Base-by-base conservation (phyloP, 2,888 invertebrate genomes). In the Drosophila melanosoma region DNA sequence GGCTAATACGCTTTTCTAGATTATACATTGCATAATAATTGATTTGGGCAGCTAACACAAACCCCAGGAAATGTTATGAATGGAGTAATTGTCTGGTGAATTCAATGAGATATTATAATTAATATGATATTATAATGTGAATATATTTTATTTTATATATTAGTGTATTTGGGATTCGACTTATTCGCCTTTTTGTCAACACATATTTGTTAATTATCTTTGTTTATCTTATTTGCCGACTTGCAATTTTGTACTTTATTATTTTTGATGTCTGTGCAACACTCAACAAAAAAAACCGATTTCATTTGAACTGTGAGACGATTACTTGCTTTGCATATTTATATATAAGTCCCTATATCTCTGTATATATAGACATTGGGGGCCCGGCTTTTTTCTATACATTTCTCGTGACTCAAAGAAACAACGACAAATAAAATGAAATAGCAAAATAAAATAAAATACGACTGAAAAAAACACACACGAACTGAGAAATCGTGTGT, bases 251-350 rank as follows among this genome's bases (percentile, higher is more conserved):
- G 6, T 15, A 38, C 68, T 58, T 63, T 66, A 72, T 72, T 65
- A 66, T 65, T 74, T 77, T 70, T 57, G 60, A 69, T 70, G 66
- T 52, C 87, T 81, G 83, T 76, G 83, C 89, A 83, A 86, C 79
- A 74, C 68, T 51, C 33, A 60, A 53, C 62, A 52, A 52, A 38
- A 56, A 26, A 32, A 45, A 68, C 63, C 12, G 45, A 7, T 65
- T 69, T 64, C 64, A 49, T 69, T 71, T 70, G 65, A 77, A 78
- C 60, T 49, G 62, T 57, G 77, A 73, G 60, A 71, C 45, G 54
- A 49, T 56, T 29, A 23, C 15, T n/a, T 38, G 8, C 15, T 8
- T 8, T 40, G 35, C 29, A 38, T 33, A 54, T 29, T 12, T 11
- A 15, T 17, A 20, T 12, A 12, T 1, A 20, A 20, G 0, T 20